Evolutionary conservation across 2,113 vertebrate genomes (phyloP).

Genomic region (Gymnarchus niloticus): DNA sequence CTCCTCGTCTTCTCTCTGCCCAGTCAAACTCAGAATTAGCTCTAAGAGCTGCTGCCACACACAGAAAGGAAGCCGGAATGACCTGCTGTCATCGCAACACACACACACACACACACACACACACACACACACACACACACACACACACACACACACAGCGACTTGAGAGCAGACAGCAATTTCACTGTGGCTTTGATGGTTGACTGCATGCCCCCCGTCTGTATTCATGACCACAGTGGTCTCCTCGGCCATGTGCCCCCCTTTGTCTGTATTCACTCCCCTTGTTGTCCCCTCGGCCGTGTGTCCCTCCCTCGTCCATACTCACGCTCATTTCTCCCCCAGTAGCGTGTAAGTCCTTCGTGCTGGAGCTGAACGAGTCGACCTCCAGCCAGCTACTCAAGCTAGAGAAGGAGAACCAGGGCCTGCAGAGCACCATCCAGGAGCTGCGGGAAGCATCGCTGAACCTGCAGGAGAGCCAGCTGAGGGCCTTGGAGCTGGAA

Average conservation of each 20-base stretch:
- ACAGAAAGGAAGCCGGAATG: neutral
- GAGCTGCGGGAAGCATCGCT: conserved; percentile 42
- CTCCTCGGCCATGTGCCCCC: too few species aligned
- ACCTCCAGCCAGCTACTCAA: conserved; percentile 80
- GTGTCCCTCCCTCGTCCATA: too few species aligned
- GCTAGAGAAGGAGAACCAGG: conserved; percentile 90
- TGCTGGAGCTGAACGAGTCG: conserved; percentile 78
- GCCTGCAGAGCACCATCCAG: conserved; percentile 54
- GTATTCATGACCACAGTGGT: too few species aligned
- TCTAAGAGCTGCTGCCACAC: neutral
- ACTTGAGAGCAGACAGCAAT: too few species aligned
- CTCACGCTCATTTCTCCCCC: neutral
- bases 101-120: too few species aligned
- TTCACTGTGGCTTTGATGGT: too few species aligned
- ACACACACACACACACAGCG: too few species aligned
- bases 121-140: too few species aligned
- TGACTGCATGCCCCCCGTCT: too few species aligned
- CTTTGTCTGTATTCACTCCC: too few species aligned
- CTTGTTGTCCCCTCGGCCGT: too few species aligned
- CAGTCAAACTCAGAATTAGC: neutral
- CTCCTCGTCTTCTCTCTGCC: neutral
- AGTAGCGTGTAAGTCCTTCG: conserved; percentile 45
- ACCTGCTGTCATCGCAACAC: neutral
- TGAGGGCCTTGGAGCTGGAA: conserved; percentile 65
- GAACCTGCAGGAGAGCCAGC: conserved; percentile 55